Evolutionary conservation across 1,140 invertebrate genomes (phyloP), one percentile per base, ranked within the genome.

Genomic region (Rhizoglyphus robini): DNA sequence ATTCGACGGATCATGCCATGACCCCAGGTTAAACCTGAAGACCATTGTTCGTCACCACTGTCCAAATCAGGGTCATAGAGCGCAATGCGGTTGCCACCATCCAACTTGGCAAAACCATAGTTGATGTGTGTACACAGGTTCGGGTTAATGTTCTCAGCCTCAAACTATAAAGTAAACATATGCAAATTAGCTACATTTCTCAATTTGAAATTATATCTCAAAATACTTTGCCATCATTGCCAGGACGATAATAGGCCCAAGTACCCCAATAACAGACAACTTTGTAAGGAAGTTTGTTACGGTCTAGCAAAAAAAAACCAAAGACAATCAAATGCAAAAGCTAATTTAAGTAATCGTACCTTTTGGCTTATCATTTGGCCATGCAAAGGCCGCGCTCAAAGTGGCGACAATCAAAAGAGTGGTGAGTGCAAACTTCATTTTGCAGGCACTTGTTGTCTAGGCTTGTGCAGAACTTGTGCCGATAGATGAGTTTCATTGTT

Each of bases 241-340:
- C 81, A 1, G 74, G 76, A 38, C 86, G 78, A 70, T 86, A 87
- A 1, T 80, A 80, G 0, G 86, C 80, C 86, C 86, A 88, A 18
- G 81, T 84, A 4, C 84, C 85, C 68, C 82, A 83, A 72, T 88
- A 88, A 69, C 86, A 88, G 2, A 74, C 71, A 1, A 73, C 65
- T 51, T 69, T 71, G 31, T 68, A 68, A 13, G 47, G 36, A 4
- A 13, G 11, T 5, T 3, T 27, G 47, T 36, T 27, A 29, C 63
- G 5, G 30, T 63, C 30, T 25, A 32, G 2, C 3, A 2, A 23
- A 46, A 46, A 8, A 3, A 46, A 46, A 46, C n/a, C n/a, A n/a
- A n/a, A n/a, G n/a, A n/a, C n/a, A n/a, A n/a, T n/a, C n/a, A n/a
- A n/a, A n/a, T 41, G 18, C 18, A 11, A 11, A n/a, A n/a, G n/a